A percentile compares a stretch with the other conserved stretches of the same genome.
These are phyloP conservation scores for Catharus bicknelli DNA, from an alignment of 2,113 vertebrate genomes.

Conservation along the genomic window DNA sequence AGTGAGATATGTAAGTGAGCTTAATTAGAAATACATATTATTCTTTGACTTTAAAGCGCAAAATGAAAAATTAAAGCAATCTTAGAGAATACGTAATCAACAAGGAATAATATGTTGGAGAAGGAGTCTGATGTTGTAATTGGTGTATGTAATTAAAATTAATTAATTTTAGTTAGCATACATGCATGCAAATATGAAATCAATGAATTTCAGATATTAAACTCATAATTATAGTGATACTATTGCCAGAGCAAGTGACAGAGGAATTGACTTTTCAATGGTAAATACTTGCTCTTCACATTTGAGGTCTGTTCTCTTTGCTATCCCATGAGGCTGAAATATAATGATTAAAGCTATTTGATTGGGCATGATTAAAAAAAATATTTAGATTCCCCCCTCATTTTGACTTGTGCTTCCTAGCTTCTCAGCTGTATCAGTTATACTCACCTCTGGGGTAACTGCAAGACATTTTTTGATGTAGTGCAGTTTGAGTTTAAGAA, in stretches of 20 bases:
- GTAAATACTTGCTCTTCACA: conserved; percentile 16
- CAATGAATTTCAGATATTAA: conserved; percentile 78
- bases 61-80: conserved; percentile 83
- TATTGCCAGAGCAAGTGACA: conserved; percentile 46
- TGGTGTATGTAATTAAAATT: conserved; percentile 80
- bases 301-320: not conserved
- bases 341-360: conserved; percentile 8
- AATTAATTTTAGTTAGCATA: conserved; percentile 82
- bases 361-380: not conserved
- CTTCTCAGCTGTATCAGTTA: not conserved
- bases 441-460: not conserved
- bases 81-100: conserved; percentile 77
- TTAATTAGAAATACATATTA: conserved; percentile 83
- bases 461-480: not conserved
- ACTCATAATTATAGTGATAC: conserved; percentile 73
- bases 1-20: conserved; percentile 69
- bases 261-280: conserved; percentile 43
- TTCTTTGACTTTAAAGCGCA: conserved; percentile 80
- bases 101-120: conserved; percentile 76
- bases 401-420: not conserved
- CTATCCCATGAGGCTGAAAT: not conserved
- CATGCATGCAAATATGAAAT: conserved; percentile 78
- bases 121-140: conserved; percentile 80
- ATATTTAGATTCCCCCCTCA: not conserved
- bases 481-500: conserved; percentile 3